Evolutionary conservation across 2,113 vertebrate species (phyloP).

Genomic region (Bubo scandiacus): DNA sequence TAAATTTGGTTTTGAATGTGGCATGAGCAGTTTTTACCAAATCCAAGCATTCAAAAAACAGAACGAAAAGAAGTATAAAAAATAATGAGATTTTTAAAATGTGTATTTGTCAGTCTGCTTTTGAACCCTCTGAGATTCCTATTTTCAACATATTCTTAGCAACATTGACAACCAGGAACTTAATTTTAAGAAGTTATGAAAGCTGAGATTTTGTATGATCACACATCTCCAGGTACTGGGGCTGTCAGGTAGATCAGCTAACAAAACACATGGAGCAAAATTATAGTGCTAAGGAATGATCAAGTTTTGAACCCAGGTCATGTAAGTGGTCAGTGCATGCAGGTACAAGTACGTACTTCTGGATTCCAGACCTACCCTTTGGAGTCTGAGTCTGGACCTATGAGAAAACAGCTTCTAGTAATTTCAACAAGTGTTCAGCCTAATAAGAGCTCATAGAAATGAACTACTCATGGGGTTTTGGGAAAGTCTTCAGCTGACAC

Average conservation of each 20-base stretch:
- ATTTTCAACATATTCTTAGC: background rate
- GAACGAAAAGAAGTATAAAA: background rate
- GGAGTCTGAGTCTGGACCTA: background rate
- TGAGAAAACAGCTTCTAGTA: background rate
- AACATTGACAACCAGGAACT: rapidly evolving
- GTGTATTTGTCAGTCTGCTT: background rate
- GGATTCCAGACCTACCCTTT: background rate
- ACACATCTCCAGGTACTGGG: background rate
- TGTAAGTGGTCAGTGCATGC: background rate
- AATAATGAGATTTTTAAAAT: background rate
- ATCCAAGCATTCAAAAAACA: background rate
- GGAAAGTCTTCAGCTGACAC: background rate
- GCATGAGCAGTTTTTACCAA: background rate
- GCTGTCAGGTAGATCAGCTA: background rate
- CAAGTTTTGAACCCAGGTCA: background rate
- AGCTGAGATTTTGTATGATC: background rate
- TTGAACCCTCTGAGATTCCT: background rate
- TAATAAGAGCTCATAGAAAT: background rate
- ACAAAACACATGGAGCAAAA: background rate
- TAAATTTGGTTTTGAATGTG: background rate
- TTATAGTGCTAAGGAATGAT: background rate
- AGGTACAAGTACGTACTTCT: rapidly evolving
- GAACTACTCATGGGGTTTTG: background rate
- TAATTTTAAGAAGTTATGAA: background rate
- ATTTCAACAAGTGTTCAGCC: background rate